These are phyloP conservation scores for Dromas ardeola DNA, from an alignment of 2,113 vertebrate genomes.

Conservation along the genomic window DNA sequence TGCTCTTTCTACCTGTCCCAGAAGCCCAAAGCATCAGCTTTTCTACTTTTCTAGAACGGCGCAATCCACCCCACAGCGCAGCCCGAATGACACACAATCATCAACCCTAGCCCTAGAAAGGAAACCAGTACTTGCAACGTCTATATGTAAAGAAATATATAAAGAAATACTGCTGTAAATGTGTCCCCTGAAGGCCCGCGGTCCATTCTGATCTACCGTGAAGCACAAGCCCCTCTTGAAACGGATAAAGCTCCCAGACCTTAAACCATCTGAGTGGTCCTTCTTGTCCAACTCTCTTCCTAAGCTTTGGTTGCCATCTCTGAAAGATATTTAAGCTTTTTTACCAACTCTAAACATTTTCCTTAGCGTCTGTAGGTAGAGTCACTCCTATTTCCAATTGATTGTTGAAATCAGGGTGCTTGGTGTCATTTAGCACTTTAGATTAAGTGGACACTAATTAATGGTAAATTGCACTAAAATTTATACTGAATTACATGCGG, in stretches of 20 bases:
- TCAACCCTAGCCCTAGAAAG: neutral
- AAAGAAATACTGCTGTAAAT: neutral
- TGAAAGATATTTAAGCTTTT: neutral
- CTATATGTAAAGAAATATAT: neutral
- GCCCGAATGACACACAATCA: fast-evolving
- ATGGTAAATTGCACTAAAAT: constrained; percentile 46
- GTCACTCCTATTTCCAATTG: neutral
- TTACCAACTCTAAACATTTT: neutral
- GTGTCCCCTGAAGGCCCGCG: neutral
- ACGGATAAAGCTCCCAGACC: neutral
- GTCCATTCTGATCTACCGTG: neutral
- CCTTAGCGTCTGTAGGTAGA: neutral
- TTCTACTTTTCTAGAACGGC: neutral
- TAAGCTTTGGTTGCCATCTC: neutral
- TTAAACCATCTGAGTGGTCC: neutral
- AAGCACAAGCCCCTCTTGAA: neutral
- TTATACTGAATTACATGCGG: constrained; percentile 38
- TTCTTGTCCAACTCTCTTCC: neutral
- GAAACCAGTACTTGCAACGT: fast-evolving
- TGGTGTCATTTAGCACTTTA: constrained; percentile 11
- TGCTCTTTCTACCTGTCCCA: neutral
- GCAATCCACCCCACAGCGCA: neutral
- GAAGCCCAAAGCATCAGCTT: neutral
- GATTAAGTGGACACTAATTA: constrained; percentile 61
- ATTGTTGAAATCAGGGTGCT: neutral